Conservation (phyloP, 2,113 vertebrate species). For the Centropus bengalensis region DNA sequence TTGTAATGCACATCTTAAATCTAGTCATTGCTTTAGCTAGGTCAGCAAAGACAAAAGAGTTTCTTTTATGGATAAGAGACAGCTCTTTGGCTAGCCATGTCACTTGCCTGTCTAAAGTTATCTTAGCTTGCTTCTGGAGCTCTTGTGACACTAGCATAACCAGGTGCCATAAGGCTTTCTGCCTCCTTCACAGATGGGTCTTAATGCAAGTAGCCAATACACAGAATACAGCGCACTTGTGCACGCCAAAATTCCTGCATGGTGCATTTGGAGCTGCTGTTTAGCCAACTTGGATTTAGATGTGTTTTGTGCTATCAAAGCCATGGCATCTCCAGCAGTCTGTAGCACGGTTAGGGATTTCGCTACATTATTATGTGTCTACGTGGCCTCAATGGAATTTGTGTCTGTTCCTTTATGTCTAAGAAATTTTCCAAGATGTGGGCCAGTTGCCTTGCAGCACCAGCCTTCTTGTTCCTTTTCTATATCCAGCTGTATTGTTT, state of each 20-base stretch:
- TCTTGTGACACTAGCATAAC: neutral
- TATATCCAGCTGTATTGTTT: neutral
- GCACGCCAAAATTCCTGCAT: constrained; percentile 19
- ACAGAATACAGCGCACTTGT: neutral
- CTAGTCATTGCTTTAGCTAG: neutral
- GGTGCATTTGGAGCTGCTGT: neutral
- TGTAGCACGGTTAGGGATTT: neutral
- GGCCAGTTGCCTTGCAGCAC: neutral
- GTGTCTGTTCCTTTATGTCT: neutral
- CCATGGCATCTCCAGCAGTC: neutral
- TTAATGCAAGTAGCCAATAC: neutral
- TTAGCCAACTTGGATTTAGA: constrained; percentile 24
- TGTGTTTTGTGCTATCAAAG: constrained; percentile 27
- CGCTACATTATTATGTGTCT: neutral
- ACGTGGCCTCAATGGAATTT: neutral
- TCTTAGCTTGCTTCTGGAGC: neutral
- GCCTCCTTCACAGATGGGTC: constrained; percentile 55
- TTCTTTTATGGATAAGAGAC: neutral
- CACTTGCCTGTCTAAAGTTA: neutral
- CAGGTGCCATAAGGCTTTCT: neutral
- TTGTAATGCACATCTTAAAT: neutral
- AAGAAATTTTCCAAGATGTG: neutral
- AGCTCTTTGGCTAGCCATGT: neutral
- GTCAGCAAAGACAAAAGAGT: neutral
- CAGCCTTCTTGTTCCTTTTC: neutral